These are phyloP conservation scores for Nomada lathburiana DNA, from an alignment of 2,888 invertebrate species.

Conservation along the genomic window DNA sequence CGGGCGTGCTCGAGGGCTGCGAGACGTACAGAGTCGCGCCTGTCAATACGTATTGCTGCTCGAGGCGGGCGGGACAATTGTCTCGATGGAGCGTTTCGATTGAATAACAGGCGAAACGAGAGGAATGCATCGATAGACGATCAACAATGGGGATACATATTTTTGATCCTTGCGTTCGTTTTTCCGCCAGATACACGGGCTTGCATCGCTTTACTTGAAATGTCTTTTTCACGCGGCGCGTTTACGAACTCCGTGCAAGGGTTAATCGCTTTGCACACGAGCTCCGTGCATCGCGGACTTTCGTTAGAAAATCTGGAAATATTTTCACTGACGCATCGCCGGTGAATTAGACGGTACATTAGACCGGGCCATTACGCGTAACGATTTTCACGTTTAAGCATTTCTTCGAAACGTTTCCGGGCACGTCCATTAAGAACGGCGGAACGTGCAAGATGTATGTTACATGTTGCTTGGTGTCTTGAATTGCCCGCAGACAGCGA, in stretches of 20 bases:
- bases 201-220: no score
- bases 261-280: no score
- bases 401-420: neutral
- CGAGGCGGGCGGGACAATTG: neutral
- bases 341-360: neutral
- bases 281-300: no score
- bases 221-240: no score
- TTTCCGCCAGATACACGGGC: no score
- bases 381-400: neutral
- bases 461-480: neutral
- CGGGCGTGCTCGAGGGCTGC: constrained; percentile 23
- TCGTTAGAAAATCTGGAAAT: neutral
- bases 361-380: neutral
- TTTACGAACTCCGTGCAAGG: neutral
- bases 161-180: no score
- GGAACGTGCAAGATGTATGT: neutral
- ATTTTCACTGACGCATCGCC: neutral
- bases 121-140: neutral
- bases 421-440: neutral
- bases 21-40: constrained; percentile 7
- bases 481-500: neutral
- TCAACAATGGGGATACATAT: no score
- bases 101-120: neutral
- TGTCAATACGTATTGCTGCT: constrained; percentile 14
- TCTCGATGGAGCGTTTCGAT: neutral